phyloP scores from a whole-genome alignment of 2,113 vertebrate genomes.

The Rhinolophus ferrumequinum region DNA sequence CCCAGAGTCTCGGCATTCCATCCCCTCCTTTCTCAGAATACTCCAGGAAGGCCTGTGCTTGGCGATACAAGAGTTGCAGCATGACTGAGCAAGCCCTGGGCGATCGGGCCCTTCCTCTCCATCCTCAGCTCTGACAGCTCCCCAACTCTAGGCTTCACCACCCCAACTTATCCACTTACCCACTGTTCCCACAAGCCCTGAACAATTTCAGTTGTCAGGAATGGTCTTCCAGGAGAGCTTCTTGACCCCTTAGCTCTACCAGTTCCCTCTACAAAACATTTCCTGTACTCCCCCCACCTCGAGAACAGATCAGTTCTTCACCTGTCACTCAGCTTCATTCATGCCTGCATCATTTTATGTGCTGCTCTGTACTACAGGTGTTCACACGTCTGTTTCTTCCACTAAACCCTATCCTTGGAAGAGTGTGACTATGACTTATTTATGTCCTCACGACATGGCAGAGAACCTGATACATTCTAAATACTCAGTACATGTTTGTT shows the following conservation, averaged over 20 bases:
- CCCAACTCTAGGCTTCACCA: background rate
- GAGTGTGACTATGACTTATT: background rate
- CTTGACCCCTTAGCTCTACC: background rate
- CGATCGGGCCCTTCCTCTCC: background rate
- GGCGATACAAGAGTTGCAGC: rapidly evolving
- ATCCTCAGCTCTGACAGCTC: background rate
- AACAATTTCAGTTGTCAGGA: rapidly evolving
- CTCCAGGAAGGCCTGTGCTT: rapidly evolving
- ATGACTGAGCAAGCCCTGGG: rapidly evolving
- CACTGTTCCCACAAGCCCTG: background rate
- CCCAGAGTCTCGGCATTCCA: rapidly evolving
- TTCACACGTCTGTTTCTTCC: background rate
- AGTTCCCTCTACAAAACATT: background rate
- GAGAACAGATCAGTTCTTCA: background rate
- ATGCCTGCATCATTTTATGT: rapidly evolving
- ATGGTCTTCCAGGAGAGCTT: background rate
- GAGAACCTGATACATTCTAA: background rate
- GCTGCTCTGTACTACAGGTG: background rate
- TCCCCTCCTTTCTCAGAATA: background rate
- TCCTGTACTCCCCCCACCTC: rapidly evolving
- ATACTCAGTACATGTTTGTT: constrained; percentile 12
- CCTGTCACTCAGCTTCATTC: rapidly evolving
- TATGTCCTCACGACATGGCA: background rate
- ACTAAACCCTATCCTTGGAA: background rate
- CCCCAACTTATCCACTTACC: background rate